Evolutionary conservation across 2,888 invertebrate genomes (phyloP).

Genomic region (Xanthia icteritia): DNA sequence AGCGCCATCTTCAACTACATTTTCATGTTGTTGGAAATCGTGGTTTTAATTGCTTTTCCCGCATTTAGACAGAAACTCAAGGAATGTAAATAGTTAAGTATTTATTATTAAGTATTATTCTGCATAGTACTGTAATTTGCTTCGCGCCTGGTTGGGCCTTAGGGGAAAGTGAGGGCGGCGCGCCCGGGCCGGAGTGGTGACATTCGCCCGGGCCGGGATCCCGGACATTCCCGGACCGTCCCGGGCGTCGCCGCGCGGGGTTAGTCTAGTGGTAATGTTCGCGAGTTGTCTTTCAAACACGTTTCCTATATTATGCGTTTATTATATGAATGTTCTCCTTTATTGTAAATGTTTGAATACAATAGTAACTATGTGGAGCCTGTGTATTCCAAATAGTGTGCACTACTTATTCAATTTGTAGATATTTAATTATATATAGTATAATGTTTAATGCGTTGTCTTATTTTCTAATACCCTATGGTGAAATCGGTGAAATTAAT

Average conservation of each 20-base stretch:
- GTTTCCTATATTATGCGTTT: slow-evolving; percentile 90
- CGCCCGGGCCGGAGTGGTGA: slow-evolving; percentile 34
- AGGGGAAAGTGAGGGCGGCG: slow-evolving; percentile 59
- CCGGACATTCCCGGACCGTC: slow-evolving; percentile 17
- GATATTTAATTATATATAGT: slow-evolving; percentile 91
- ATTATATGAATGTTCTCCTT: slow-evolving; percentile 89
- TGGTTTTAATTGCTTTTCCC: slow-evolving; percentile 63
- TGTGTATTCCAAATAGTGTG: slow-evolving; percentile 85
- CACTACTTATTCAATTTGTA: slow-evolving; percentile 90
- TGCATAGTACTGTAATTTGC: slow-evolving; percentile 86
- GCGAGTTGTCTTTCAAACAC: slow-evolving; percentile 84
- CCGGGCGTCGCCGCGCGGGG: slow-evolving; percentile 51
- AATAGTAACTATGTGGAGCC: slow-evolving; percentile 81
- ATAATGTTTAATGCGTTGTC: slow-evolving; percentile 89
- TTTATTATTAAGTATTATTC: slow-evolving; percentile 86
- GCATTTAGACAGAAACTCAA: slow-evolving; percentile 63
- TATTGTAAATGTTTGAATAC: slow-evolving; percentile 89
- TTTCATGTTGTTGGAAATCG: slow-evolving; percentile 49
- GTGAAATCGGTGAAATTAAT: slow-evolving; percentile 84
- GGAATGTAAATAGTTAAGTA: slow-evolving; percentile 86
- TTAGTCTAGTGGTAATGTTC: slow-evolving; percentile 76
- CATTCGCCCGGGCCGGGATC: slow-evolving; percentile 24
- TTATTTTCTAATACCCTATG: slow-evolving; percentile 87
- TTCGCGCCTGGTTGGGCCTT: slow-evolving; percentile 81
- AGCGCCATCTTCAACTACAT: slow-evolving; percentile 38